A percentile compares a stretch with the other conserved stretches of the same genome.
Evolutionary conservation across 2,113 vertebrate species (phyloP).

Genomic region (Cercocebus atys): DNA sequence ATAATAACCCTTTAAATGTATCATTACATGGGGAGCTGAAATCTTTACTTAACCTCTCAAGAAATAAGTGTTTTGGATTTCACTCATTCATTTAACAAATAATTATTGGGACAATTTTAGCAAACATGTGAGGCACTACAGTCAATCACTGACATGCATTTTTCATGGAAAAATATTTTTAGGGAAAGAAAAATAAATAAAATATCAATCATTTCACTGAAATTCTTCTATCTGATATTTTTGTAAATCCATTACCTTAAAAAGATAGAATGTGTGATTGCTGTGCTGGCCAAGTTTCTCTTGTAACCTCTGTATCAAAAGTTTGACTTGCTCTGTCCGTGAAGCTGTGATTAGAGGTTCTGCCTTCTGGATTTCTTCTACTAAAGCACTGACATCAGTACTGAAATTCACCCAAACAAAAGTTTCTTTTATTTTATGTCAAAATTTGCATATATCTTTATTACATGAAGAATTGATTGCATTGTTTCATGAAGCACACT

Average conservation of each 20-base stretch:
- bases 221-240: not conserved
- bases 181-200: not conserved
- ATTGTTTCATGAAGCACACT: not conserved
- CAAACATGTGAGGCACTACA: not conserved
- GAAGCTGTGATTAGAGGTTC: slow-evolving; percentile 93
- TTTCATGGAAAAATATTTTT: not conserved
- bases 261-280: slow-evolving; percentile 89
- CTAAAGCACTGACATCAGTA: slow-evolving; percentile 87
- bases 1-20: not conserved
- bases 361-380: slow-evolving; percentile 88
- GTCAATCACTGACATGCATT: not conserved
- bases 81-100: not conserved
- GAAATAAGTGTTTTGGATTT: not conserved
- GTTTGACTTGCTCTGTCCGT: slow-evolving; percentile 86
- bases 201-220: too few species aligned
- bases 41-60: not conserved
- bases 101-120: not conserved
- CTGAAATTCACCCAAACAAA: slow-evolving; percentile 77
- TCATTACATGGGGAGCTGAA: not conserved
- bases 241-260: slow-evolving; percentile 87
- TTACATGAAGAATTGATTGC: not conserved
- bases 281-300: slow-evolving; percentile 90
- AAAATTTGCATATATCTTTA: not conserved
- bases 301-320: slow-evolving; percentile 90
- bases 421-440: not conserved